phyloP scores from a whole-genome alignment of 2,113 vertebrate species.

The Cichladusa arquata region DNA sequence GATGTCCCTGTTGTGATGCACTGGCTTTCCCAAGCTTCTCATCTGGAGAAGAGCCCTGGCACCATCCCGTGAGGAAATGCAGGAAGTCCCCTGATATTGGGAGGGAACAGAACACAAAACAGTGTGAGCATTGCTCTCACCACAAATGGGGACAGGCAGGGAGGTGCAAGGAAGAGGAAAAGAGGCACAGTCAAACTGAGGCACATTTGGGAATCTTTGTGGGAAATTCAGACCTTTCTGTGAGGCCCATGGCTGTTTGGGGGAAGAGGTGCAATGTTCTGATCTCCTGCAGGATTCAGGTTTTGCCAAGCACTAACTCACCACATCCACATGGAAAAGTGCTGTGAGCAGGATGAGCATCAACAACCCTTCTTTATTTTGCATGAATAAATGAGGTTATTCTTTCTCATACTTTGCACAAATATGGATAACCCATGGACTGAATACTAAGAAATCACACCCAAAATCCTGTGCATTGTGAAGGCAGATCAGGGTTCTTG shows the following conservation, averaged over 20 bases:
- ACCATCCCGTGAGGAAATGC: neutral
- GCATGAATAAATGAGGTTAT: neutral
- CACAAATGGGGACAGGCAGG: neutral
- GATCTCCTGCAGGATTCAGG: neutral
- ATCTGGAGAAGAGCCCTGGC: rapidly evolving
- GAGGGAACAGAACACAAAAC: neutral
- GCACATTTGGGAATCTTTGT: neutral
- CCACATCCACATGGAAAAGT: neutral
- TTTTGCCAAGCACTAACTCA: neutral
- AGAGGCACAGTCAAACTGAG: rapidly evolving
- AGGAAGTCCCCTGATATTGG: neutral
- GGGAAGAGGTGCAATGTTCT: neutral
- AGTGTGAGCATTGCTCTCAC: rapidly evolving
- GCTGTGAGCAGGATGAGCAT: rapidly evolving
- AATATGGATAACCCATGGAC: rapidly evolving
- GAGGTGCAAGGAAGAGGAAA: neutral
- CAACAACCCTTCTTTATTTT: neutral
- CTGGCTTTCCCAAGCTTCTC: neutral
- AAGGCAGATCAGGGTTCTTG: neutral
- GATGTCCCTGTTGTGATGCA: rapidly evolving
- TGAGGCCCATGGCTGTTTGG: rapidly evolving
- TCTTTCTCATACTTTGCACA: neutral
- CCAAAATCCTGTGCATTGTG: neutral
- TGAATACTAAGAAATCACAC: neutral
- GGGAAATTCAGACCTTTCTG: neutral